Evolutionary conservation across 2,797 vertebrate genomes (phyloP), one percentile per base, ranked within the genome.

Genomic region (Gymnodraco acuticeps): DNA sequence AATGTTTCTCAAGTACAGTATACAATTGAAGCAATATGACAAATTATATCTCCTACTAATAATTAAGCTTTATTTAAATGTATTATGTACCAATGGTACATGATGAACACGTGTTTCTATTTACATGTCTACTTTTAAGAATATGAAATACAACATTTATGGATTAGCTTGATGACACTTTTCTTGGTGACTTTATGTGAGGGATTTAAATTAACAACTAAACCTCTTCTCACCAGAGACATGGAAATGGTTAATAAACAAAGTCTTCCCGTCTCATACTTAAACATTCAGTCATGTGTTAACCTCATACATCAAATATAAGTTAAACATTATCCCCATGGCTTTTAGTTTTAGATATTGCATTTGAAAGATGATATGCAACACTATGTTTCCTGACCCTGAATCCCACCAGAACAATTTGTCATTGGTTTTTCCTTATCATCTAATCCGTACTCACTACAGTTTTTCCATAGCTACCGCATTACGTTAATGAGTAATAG

Each of bases 381-480:
- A 45, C 46, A 52, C 12, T 14, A 31, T 47, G 17, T 69, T 76
- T 77, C 58, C 64, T 69, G n/a, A 76, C 45, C n/a, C 6, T 19
- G 63, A 64, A 42, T 33, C 11, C 27, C 42, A 16, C 15, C 38
- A 27, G 17, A 3, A 66, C 3, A 15, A 53, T 50, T 16, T n/a
- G 7, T 20, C 58, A 43, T n/a, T 54, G 20, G 48, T 43, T 41
- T 47, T 48, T 54, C 10, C 55, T 17, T 5, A 67, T 14, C 13
- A 60, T 45, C 8, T 19, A 27, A 38, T 33, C 12, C 4, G 0
- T 17, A 17, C 0, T 23, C 16, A 52, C 8, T 16, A 20, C 10
- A 48, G 20, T 11, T 38, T 38, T 13, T 14, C 12, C 1, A 33
- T 10, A n/a, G 41, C 16, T 56, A 3, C 11, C n/a, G 13, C 13